phyloP scores from a whole-genome alignment of 2,113 vertebrate species.

The Hymenochirus boettgeri region DNA sequence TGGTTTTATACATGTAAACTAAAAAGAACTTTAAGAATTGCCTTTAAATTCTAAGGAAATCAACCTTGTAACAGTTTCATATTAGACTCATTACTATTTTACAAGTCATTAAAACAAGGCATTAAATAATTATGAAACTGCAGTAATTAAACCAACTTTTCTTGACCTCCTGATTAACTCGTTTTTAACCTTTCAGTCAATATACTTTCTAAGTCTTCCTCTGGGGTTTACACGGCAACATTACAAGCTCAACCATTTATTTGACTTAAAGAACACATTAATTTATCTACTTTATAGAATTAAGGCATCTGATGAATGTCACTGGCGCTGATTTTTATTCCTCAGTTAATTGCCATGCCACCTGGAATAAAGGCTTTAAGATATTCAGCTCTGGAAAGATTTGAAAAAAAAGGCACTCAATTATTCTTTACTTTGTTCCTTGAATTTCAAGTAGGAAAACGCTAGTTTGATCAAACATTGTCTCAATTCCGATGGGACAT shows the following conservation, averaged over 20 bases:
- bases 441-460: slow-evolving; percentile 97
- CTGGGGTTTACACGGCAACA: slow-evolving; percentile 62
- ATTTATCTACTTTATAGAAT: slow-evolving; percentile 88
- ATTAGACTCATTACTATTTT: not conserved
- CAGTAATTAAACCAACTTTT: slow-evolving; percentile 47
- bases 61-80: not conserved
- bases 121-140: slow-evolving; percentile 8
- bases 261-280: slow-evolving; percentile 83
- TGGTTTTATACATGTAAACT: no score
- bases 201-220: slow-evolving; percentile 55
- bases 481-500: slow-evolving; percentile 84
- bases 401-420: slow-evolving; percentile 76
- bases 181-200: slow-evolving; percentile 50
- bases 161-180: slow-evolving; percentile 59
- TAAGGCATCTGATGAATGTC: slow-evolving; percentile 86
- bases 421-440: slow-evolving; percentile 88
- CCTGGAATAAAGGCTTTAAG: slow-evolving; percentile 84
- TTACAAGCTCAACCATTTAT: slow-evolving; percentile 80
- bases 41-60: no score
- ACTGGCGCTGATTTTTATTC: slow-evolving; percentile 91
- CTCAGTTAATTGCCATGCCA: slow-evolving; percentile 96
- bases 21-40: no score
- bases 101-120: not conserved
- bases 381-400: slow-evolving; percentile 87
- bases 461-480: slow-evolving; percentile 94